Evolutionary conservation across 35 echinoderm and acorn worm species (phyloP), one percentile per base, ranked within the genome.

Genomic region (Strongylocentrotus purpuratus): DNA sequence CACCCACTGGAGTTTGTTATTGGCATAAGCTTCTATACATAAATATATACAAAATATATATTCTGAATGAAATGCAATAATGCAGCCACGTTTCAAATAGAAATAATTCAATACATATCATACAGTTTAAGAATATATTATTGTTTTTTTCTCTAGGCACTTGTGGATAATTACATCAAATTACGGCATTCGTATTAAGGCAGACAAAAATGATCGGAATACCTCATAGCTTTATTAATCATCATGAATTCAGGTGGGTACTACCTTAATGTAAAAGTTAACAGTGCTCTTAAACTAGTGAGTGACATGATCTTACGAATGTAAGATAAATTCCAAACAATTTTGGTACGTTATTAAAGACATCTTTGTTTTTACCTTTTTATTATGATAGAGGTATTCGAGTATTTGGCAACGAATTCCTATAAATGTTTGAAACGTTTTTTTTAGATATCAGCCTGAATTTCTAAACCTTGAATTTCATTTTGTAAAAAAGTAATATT

Each of bases 71-170:
- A 55, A 78, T 78, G 65, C 65, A 78, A 78, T n/a, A 78, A 78
- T 78, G 22, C 65, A 78, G 65, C 65, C 20, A 78, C 0, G 7
- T 28, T 78, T 28, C 18, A 78, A 78, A 78, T 22, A 78, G 22
- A 78, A 78, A 78, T 78, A 78, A 78, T 78, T n/a, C 65, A 78
- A 78, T 78, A 78, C 65, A 78, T n/a, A 78, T 78, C 28, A 78
- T 28, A 78, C 65, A 78, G 22, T 78, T 78, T 78, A 28, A 7
- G 65, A 28, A 78, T 78, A 78, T 78, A 78, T 78, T 78, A 78
- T 22, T 22, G 3, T 41, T 3, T 41, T 41, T 78, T 78, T 78
- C 22, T 78, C 28, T 28, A 78, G 65, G 65, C 65, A 78, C 65
- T 78, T 78, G 65, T 78, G 65, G 28, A 78, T 55, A 55, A 55